A percentile compares a stretch with the other conserved stretches of the same genome.
phyloP scores from a whole-genome alignment of 2,888 invertebrate genomes.

The Emmelina monodactyla region DNA sequence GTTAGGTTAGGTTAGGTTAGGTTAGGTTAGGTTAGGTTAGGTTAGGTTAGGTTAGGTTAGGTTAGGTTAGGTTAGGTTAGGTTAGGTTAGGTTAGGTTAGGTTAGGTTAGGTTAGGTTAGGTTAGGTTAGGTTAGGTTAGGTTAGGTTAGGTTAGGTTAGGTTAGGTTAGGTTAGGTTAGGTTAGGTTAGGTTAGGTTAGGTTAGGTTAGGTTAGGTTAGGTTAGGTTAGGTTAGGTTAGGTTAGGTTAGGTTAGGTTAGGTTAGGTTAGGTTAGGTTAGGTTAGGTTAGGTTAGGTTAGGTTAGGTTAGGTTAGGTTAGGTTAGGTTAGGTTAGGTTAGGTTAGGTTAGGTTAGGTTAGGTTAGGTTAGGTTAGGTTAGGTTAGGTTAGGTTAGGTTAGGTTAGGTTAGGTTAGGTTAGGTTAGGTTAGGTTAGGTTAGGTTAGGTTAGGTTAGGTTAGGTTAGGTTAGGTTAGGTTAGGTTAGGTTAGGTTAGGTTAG shows the following conservation, averaged over 20 bases:
- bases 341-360: conserved; percentile 14
- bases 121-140: conserved; percentile 10
- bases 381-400: conserved; percentile 19
- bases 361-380: conserved; percentile 12
- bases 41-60: conserved; percentile 11
- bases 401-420: conserved; percentile 19
- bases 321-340: conserved; percentile 14
- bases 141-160: conserved; percentile 10
- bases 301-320: conserved; percentile 13
- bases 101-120: conserved; percentile 10
- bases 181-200: conserved; percentile 10
- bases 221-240: conserved; percentile 15
- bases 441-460: conserved; percentile 16
- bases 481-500: conserved; percentile 18
- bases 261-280: conserved; percentile 12
- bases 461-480: conserved; percentile 17
- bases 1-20: conserved; percentile 11
- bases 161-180: conserved; percentile 10
- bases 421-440: conserved; percentile 16
- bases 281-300: conserved; percentile 14
- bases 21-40: conserved; percentile 11
- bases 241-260: conserved; percentile 13
- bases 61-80: conserved; percentile 11
- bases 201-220: conserved; percentile 14
- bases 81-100: conserved; percentile 11